Percentiles rank a stretch among this genome's conserved stretches.
phyloP scores from a whole-genome alignment of 2,797 vertebrate species.

The Paedocypris micromegethes region DNA sequence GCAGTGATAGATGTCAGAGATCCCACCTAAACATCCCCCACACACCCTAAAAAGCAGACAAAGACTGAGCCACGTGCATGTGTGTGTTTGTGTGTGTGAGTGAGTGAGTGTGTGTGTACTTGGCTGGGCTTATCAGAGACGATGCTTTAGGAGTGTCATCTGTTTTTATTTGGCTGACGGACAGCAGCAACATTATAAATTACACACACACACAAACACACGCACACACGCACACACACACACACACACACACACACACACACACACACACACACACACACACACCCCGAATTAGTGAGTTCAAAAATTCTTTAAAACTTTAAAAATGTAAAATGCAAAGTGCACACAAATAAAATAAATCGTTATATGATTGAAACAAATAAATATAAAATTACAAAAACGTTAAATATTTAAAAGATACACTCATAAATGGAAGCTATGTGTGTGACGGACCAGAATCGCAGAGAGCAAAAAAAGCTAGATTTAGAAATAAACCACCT shows the following conservation, averaged over 20 bases:
- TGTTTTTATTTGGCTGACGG: constrained; percentile 59
- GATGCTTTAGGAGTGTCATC: constrained; percentile 55
- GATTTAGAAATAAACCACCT: too few relatives aligned
- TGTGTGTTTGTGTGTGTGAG: constrained; percentile 32
- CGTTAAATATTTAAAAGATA: too few relatives aligned
- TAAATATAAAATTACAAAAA: too few relatives aligned
- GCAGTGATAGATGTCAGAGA: constrained; percentile 61
- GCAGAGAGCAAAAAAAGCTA: too few relatives aligned
- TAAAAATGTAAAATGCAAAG: too few relatives aligned
- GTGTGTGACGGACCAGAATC: too few relatives aligned
- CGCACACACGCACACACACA: not conserved
- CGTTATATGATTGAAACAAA: too few relatives aligned
- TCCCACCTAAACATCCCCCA: constrained; percentile 38
- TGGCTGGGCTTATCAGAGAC: constrained; percentile 52
- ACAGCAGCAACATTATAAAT: constrained; percentile 60
- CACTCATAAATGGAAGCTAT: too few relatives aligned
- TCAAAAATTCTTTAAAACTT: too few relatives aligned
- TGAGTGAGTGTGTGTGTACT: constrained; percentile 19
- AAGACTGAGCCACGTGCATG: constrained; percentile 22
- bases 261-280: not conserved
- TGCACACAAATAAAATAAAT: too few relatives aligned
- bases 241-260: constrained; percentile 26
- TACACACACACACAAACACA: constrained; percentile 44
- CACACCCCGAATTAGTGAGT: too few relatives aligned
- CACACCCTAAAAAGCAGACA: constrained; percentile 22